These are phyloP conservation scores for Mimas tiliae DNA, from an alignment of 2,888 invertebrate genomes.

Conservation along the genomic window DNA sequence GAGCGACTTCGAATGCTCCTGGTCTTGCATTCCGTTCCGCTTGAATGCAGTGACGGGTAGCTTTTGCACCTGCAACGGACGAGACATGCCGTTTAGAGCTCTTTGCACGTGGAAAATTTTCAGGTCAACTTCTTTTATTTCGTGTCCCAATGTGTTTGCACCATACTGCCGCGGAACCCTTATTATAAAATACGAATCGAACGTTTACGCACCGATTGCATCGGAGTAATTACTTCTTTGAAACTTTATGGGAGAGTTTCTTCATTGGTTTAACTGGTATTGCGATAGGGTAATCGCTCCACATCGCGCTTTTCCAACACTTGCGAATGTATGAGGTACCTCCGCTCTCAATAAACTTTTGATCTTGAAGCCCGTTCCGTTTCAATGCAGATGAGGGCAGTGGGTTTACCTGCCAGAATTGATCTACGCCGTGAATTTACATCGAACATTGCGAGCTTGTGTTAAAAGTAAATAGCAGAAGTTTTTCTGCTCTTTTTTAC, in stretches of 20 bases:
- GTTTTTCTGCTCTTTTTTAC: slow-evolving; percentile 3
- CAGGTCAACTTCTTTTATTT: slow-evolving; percentile 5
- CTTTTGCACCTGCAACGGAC: slow-evolving; percentile 74
- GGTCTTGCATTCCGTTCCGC: slow-evolving; percentile 79
- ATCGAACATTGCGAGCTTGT: neutral
- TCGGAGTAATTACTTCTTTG: slow-evolving; percentile 62
- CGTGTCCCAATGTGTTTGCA: slow-evolving; percentile 2
- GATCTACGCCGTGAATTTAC: slow-evolving; percentile 32
- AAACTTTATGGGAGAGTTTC: slow-evolving; percentile 60
- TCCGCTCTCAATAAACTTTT: slow-evolving; percentile 66
- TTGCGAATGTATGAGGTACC: slow-evolving; percentile 72
- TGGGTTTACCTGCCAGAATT: slow-evolving; percentile 62
- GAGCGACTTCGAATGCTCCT: slow-evolving; percentile 69
- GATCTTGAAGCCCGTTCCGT: slow-evolving; percentile 76
- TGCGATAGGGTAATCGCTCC: slow-evolving; percentile 58
- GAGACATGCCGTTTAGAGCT: slow-evolving; percentile 59
- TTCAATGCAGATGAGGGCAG: slow-evolving; percentile 74
- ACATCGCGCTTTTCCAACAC: slow-evolving; percentile 61
- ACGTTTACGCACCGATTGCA: slow-evolving; percentile 22
- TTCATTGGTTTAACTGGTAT: slow-evolving; percentile 67
- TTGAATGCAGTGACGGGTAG: slow-evolving; percentile 76
- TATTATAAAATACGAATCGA: slow-evolving; percentile 14
- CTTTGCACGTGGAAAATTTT: slow-evolving; percentile 39
- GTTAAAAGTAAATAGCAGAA: neutral
- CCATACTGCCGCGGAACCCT: neutral